phyloP scores from a whole-genome alignment of 2,113 vertebrate genomes.

The Dendrocopos noguchii region DNA sequence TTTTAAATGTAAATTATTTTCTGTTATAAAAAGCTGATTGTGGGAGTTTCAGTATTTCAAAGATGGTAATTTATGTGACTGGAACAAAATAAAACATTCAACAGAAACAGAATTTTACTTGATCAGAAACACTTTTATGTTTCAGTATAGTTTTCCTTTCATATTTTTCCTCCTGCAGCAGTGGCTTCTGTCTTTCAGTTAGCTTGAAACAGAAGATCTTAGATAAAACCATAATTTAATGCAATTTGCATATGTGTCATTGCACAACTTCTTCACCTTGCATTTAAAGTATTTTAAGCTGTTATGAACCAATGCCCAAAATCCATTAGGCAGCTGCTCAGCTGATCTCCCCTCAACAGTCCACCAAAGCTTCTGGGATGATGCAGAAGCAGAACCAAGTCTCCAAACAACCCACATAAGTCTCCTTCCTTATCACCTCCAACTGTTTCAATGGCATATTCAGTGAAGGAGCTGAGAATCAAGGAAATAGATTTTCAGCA shows the following conservation, averaged over 20 bases:
- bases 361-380: neutral
- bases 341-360: neutral
- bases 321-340: neutral
- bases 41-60: slow-evolving; percentile 66
- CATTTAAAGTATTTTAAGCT: neutral
- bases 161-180: slow-evolving; percentile 47
- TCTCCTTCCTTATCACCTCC: neutral
- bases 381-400: neutral
- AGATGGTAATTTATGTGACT: slow-evolving; percentile 70
- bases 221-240: slow-evolving; percentile 32
- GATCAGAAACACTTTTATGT: slow-evolving; percentile 66
- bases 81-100: slow-evolving; percentile 72
- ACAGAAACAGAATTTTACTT: slow-evolving; percentile 70
- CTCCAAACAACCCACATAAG: neutral
- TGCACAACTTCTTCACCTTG: neutral
- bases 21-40: slow-evolving; percentile 66
- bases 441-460: neutral
- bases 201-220: slow-evolving; percentile 55
- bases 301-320: neutral
- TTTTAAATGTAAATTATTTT: slow-evolving; percentile 74
- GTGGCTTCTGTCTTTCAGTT: slow-evolving; percentile 57
- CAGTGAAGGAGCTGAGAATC: neutral
- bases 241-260: neutral
- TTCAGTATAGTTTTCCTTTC: slow-evolving; percentile 37
- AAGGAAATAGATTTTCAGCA: neutral